Evolutionary conservation across 2,888 invertebrate species (phyloP).

Genomic region (Malacosoma neustria): DNA sequence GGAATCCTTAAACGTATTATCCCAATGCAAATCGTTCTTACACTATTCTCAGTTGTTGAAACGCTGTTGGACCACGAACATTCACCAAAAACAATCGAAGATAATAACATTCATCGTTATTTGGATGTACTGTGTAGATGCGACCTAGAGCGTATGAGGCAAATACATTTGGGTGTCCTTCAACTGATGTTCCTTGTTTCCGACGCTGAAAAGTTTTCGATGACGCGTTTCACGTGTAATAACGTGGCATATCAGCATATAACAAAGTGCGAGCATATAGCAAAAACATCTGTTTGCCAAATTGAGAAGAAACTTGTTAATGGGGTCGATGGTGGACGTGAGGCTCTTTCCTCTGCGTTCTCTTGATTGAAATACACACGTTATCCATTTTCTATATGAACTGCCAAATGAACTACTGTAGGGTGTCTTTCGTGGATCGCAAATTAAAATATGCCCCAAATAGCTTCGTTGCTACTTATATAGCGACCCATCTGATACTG

Average conservation of each 20-base stretch:
- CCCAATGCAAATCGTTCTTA: background rate
- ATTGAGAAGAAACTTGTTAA: slow-evolving; percentile 18
- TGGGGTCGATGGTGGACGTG: slow-evolving; percentile 16
- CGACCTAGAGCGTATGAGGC: too few relatives aligned
- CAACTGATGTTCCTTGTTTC: too few relatives aligned
- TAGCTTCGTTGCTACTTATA: slow-evolving; percentile 18
- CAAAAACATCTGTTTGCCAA: slow-evolving; percentile 18
- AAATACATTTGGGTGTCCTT: too few relatives aligned
- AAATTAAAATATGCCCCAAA: too few relatives aligned
- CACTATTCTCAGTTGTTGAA: slow-evolving; percentile 15
- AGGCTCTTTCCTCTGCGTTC: slow-evolving; percentile 14
- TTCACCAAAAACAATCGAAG: slow-evolving; percentile 17
- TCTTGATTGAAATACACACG: slow-evolving; percentile 11
- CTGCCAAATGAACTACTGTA: slow-evolving; percentile 10
- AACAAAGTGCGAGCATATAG: slow-evolving; percentile 19
- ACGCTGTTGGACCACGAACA: slow-evolving; percentile 16
- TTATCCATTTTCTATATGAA: slow-evolving; percentile 13
- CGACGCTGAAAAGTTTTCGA: slow-evolving; percentile 15
- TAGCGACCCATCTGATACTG: slow-evolving; percentile 18
- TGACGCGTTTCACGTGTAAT: slow-evolving; percentile 18
- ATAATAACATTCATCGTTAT: slow-evolving; percentile 14
- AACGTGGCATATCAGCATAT: slow-evolving; percentile 18
- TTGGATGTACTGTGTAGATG: slow-evolving; percentile 3
- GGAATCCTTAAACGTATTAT: background rate
- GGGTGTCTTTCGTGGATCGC: too few relatives aligned